Conservation (phyloP, 2,888 invertebrate species). For the Patella ulyssiponensis region DNA sequence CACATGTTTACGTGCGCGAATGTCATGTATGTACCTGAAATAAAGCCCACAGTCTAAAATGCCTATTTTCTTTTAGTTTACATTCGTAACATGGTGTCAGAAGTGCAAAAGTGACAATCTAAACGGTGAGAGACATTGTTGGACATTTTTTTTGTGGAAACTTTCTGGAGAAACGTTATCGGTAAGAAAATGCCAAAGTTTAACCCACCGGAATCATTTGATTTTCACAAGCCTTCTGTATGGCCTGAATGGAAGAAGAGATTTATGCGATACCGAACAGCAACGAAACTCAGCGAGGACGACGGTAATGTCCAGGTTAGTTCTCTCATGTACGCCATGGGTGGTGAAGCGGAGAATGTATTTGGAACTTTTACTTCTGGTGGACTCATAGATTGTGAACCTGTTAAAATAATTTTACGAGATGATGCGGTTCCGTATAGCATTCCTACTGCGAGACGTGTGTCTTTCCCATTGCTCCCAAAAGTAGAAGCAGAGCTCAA, state of each 20-base stretch:
- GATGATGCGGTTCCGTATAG: no score
- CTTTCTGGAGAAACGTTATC: background rate
- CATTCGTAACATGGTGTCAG: slow-evolving; percentile 32
- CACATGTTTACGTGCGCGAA: no score
- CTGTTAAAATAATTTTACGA: slow-evolving; percentile 13
- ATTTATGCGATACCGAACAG: slow-evolving; percentile 22
- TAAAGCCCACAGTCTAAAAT: no score
- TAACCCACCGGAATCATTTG: slow-evolving; percentile 24
- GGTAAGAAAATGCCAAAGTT: slow-evolving; percentile 25
- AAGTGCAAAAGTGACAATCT: background rate
- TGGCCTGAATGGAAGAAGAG: slow-evolving; percentile 31
- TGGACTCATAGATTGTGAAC: slow-evolving; percentile 14
- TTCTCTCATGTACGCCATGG: slow-evolving; percentile 30
- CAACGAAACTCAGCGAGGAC: slow-evolving; percentile 24
- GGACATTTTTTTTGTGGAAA: background rate
- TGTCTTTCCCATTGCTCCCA: no score
- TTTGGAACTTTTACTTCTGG: slow-evolving; percentile 21
- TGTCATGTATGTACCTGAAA: no score
- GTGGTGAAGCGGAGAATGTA: slow-evolving; percentile 26
- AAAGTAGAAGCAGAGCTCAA: no score
- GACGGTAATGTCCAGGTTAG: slow-evolving; percentile 25
- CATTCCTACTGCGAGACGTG: no score
- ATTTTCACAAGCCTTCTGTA: slow-evolving; percentile 23
- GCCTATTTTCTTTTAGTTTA: background rate
- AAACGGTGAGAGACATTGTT: background rate